Base-by-base conservation (phyloP, 2,113 vertebrate genomes). In the Nerophis lumbriciformis region DNA sequence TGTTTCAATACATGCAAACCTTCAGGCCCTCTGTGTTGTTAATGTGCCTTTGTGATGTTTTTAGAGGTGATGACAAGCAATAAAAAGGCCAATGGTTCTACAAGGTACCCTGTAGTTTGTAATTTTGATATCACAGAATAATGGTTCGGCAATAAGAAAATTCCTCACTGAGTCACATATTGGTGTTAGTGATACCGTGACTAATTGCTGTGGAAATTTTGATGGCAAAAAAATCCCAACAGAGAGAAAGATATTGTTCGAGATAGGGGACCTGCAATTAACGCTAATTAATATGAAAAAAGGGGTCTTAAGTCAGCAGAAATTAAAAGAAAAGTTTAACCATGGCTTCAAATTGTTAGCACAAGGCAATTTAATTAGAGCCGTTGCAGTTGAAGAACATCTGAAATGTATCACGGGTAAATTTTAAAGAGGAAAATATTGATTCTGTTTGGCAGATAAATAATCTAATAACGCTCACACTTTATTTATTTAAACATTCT, bases 271-370 rank as follows among this genome's bases (percentile, higher is more conserved):
- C 53, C 50, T 11, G 63, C n/a, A 70, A 72, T 72, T 76, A 61
- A 65, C 69, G 35, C 36, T 72, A 76, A 77, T 73, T 69, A 79
- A 72, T 53, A 62, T 59, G 39, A 68, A 69, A 61, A 65, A 61
- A 12, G 6, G 57, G 48, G 10, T 45, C 68, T 62, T 66, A 51
- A 55, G 13, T 75, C 52, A 3, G 48, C 54, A 68, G 44, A 63
- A 56, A 56, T 56, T 5, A 56, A 56, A 10, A 1, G 14, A 74
- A 68, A 63, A 54, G 35, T 76, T 53, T 57, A 75, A 77, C 47
- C 16, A 69, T 67, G 39, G 42, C 19, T 70, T 67, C n/a, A 65
- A 62, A 66, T 38, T 35, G 48, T 48, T 28, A 11, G 58, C 36
- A 48, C 44, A 19, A 63, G 52, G 55, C 55, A 76, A 59, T 37